Conservation (phyloP, 2,888 invertebrate genomes). For the Pandemis heparana region DNA sequence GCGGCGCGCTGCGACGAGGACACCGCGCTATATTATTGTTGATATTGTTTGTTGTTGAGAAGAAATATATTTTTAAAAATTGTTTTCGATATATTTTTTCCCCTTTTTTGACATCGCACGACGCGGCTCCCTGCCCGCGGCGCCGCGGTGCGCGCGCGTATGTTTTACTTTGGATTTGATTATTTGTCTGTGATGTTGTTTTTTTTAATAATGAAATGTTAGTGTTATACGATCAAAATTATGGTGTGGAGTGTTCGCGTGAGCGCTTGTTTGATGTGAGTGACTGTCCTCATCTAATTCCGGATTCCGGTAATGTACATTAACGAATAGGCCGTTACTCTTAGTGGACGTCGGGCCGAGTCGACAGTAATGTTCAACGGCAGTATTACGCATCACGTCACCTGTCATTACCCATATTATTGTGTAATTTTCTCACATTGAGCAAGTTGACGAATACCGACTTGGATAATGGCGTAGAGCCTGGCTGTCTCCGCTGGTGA, state of each 20-base stretch:
- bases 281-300: not conserved
- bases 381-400: constrained; percentile 35
- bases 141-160: not conserved
- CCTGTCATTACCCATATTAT: constrained; percentile 23
- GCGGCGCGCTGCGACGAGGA: constrained; percentile 1
- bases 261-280: constrained; percentile 34
- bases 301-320: not conserved
- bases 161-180: constrained; percentile 40
- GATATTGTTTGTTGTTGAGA: constrained; percentile 23
- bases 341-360: not conserved
- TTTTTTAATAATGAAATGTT: constrained; percentile 33
- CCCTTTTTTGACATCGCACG: not conserved
- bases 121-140: not conserved
- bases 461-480: constrained; percentile 5
- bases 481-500: not conserved
- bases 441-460: constrained; percentile 21
- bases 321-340: not conserved
- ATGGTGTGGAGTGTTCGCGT: constrained; percentile 9
- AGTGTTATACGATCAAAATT: constrained; percentile 36
- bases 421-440: constrained; percentile 34
- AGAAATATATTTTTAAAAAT: constrained; percentile 26
- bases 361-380: not conserved
- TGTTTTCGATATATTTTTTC: constrained; percentile 14
- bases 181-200: constrained; percentile 42
- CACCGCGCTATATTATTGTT: constrained; percentile 13